phyloP scores from a whole-genome alignment of 2,113 vertebrate species.

The Periophthalmus modestus region DNA sequence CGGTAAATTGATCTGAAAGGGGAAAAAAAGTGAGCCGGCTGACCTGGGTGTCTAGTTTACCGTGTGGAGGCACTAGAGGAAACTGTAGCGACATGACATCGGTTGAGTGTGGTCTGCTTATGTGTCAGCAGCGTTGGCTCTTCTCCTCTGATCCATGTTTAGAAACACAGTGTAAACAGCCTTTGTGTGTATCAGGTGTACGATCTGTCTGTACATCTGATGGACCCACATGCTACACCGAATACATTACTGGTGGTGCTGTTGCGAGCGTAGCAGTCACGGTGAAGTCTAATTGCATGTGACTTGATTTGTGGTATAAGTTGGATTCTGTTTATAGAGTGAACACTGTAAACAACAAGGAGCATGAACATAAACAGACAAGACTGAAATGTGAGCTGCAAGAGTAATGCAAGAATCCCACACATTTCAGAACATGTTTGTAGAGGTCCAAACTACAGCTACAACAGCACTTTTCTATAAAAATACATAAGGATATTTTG shows the following conservation, averaged over 20 bases:
- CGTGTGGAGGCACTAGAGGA: conserved; percentile 19
- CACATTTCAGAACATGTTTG: no score
- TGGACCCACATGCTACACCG: background rate
- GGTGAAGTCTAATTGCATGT: no score
- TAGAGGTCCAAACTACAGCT: no score
- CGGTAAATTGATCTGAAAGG: conserved; percentile 67
- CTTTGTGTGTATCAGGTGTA: background rate
- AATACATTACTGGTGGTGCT: background rate
- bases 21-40: conserved; percentile 56
- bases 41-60: conserved; percentile 61
- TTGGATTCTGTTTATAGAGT: no score
- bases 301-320: no score
- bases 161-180: conserved; percentile 16
- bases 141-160: conserved; percentile 7
- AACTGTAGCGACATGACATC: conserved; percentile 43
- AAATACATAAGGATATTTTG: no score
- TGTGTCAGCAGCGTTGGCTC: conserved; percentile 16
- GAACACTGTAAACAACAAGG: no score
- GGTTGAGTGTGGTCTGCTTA: conserved; percentile 45
- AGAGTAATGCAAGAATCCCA: no score
- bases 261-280: background rate
- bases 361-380: no score
- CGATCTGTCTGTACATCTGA: conserved; percentile 3
- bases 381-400: no score
- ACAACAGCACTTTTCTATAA: no score